These are phyloP conservation scores for Alviniconcha marisindica DNA, from an alignment of 1,140 invertebrate species.

Conservation along the genomic window DNA sequence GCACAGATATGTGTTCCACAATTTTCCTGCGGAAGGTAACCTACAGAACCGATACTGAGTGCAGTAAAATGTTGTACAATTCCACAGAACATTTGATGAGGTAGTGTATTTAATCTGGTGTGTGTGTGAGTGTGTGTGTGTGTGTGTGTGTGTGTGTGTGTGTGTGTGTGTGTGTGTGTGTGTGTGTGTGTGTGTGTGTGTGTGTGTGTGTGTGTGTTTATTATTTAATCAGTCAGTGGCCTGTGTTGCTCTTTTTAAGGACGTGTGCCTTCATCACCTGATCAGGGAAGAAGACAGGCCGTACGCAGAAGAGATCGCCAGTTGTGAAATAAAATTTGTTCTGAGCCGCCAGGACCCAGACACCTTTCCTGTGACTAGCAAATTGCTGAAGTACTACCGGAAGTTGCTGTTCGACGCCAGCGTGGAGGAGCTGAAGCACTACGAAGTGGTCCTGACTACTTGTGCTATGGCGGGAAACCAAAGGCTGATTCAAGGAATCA, in stretches of 20 bases:
- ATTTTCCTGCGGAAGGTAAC: too few species aligned
- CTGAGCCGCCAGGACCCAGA: slow-evolving; percentile 10
- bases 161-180: too few species aligned
- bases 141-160: too few species aligned
- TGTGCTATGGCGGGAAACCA: slow-evolving; percentile 49
- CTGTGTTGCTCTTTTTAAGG: background rate
- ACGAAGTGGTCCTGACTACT: slow-evolving; percentile 59
- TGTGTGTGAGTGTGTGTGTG: too few species aligned
- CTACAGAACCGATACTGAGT: too few species aligned
- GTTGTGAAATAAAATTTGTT: slow-evolving; percentile 49
- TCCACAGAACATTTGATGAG: too few species aligned
- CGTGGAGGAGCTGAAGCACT: slow-evolving; percentile 45
- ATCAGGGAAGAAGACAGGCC: slow-evolving; percentile 56
- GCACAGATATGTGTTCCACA: too few species aligned
- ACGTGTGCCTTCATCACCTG: slow-evolving; percentile 54
- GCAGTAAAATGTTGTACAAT: too few species aligned
- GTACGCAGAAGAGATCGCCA: slow-evolving; percentile 51
- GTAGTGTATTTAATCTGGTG: too few species aligned
- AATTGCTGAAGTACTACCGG: slow-evolving; percentile 40
- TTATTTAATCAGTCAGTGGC: background rate
- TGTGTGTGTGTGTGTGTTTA: too few species aligned
- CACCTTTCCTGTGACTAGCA: slow-evolving; percentile 5
- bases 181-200: background rate
- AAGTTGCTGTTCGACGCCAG: slow-evolving; percentile 48
- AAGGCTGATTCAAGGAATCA: slow-evolving; percentile 29